Base-by-base conservation (phyloP, 2,888 invertebrate species). In the Tromatobia lineatoria region DNA sequence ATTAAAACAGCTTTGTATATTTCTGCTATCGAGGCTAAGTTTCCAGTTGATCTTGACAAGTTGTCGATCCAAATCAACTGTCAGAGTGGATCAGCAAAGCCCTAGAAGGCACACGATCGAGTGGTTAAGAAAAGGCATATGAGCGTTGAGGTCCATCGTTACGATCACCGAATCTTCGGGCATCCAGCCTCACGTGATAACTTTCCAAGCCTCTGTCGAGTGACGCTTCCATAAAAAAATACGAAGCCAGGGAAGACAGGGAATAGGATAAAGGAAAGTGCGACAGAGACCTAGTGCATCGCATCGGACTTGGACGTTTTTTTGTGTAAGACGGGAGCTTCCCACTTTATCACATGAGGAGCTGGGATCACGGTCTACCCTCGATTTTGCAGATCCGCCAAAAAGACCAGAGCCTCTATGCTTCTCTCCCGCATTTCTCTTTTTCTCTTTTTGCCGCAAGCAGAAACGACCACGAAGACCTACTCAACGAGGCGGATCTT, bases 311-410 rank as follows among this genome's bases (percentile, higher is more conserved):
- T 61, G 70, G 71, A 25, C 29, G 54, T 76, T 77, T 87, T 81
- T 87, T 85, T 86, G 86, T 85, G 83, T 75, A 81, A 54, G 71
- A 61, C 61, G 18, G 54, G 47, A 73, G 61, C 80, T 87, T 85
- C 85, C 75, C 74, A 83, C 86, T 88, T 90, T 82, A 87, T 89
- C 87, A 83, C 76, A 34, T 20, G 25, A 57, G 45, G 45, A 25
- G 25, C 20, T 52, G 70, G 80, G 76, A 83, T 83, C 85, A 74
- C 70, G 34, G 15, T 76, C 80, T 70, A 75, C 70, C 59, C 79
- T 54, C 85, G 85, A 88, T 88, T 86, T 86, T 61, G 64, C 75
- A 83, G 64, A 74, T 50, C 52, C 38, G 45, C 71, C 57, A 25
- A 66, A 47, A 42, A 66, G 45, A 74, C 75, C 70, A 71, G 80